Evolutionary conservation across 2,888 invertebrate species (phyloP), one percentile per base, ranked within the genome.

Genomic region (Diplolepis rosae): DNA sequence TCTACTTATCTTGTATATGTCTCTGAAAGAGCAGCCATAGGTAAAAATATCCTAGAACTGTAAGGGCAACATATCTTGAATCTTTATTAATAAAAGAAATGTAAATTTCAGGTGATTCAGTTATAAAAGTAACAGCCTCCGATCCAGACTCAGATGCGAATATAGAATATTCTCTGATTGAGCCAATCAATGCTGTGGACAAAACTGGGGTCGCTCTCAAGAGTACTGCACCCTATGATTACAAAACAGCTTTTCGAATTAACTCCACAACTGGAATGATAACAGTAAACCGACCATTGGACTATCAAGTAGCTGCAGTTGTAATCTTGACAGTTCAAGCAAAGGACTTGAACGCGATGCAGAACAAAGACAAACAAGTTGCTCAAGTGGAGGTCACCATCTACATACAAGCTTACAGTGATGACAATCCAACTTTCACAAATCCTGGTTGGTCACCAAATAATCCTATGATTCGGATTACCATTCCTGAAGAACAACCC

Each of bases 371-470:
- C 1, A 89, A 90, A 1, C 95, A 95, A 85, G 90, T 91, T 51
- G 93, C 92, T 65, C 89, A 90, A 66, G 92, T 92, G 0, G 95
- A 95, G 82, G 93, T 95, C 5, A 94, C 95, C 0, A 90, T 95
- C 48, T 95, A 95, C 83, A 92, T 95, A 30, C 94, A 95, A 84
- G 94, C 95, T 0, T 94, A 93, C 83, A 93, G 93, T 75, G 94
- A 95, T 78, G 93, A 93, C 80, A 94, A 94, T 87, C 94, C 95
- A 0, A 91, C 94, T 32, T 95, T 95, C 78, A 92, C 92, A 1
- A 92, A 94, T 78, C 85, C 92, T 0, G 93, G 93, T 1, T 95
- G 95, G 95, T 92, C 92, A 0, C 92, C 92, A 30, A 91, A 93
- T 0, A 92, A 93, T 77, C 93, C 94, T 0, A 89, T 92, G 0